A percentile compares a stretch with the other conserved stretches of the same genome.
Conservation (phyloP, 2,888 invertebrate species). For the Idaea biselata region DNA sequence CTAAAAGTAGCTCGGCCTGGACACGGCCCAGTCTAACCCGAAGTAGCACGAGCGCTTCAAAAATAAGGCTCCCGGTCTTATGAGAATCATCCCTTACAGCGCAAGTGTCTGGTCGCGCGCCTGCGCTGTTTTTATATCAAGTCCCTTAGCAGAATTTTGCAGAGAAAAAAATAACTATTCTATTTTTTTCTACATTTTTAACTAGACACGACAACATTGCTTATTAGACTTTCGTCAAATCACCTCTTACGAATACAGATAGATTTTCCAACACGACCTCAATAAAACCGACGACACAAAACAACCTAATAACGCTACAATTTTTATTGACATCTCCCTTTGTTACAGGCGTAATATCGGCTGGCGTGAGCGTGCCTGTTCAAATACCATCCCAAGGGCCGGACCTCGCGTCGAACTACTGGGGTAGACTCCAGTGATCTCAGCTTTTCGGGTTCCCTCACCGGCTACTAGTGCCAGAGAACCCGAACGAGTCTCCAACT, state of each 20-base stretch:
- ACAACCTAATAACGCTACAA: slow-evolving; percentile 26
- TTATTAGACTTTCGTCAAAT: too few species aligned
- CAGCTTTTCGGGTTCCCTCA: slow-evolving; percentile 93
- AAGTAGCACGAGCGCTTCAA: too few species aligned
- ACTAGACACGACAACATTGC: too few species aligned
- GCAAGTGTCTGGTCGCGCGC: too few species aligned
- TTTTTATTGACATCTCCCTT: slow-evolving; percentile 41
- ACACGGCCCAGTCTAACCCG: too few species aligned
- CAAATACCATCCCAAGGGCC: slow-evolving; percentile 93
- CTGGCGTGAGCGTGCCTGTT: slow-evolving; percentile 94
- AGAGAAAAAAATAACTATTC: too few species aligned
- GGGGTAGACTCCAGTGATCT: slow-evolving; percentile 96
- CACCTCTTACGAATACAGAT: slow-evolving; percentile 4
- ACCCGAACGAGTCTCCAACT: slow-evolving; percentile 80
- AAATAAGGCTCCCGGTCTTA: too few species aligned
- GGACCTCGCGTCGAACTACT: slow-evolving; percentile 90
- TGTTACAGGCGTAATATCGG: slow-evolving; percentile 92
- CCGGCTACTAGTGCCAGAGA: slow-evolving; percentile 85
- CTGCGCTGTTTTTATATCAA: too few species aligned
- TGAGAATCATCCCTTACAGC: too few species aligned
- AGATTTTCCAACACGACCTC: slow-evolving; percentile 12
- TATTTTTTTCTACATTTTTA: too few species aligned
- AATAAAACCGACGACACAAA: slow-evolving; percentile 18
- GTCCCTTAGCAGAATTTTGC: too few species aligned
- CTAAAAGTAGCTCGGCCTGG: too few species aligned